Conservation (phyloP, 37 sponge, comb jelly and placozoan genomes). For the Ianthella basta region DNA sequence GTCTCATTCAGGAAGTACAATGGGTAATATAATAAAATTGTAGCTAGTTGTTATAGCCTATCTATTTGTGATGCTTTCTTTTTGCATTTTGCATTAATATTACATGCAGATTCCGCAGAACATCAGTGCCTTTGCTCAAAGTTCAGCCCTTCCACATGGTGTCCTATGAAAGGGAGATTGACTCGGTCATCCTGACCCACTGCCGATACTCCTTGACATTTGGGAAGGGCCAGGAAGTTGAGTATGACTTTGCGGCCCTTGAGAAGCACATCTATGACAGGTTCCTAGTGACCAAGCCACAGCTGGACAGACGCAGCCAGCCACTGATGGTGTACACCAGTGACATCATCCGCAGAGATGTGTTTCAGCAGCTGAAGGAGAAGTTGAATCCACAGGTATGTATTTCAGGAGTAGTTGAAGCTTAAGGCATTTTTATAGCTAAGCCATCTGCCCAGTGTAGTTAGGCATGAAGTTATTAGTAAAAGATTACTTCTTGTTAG, state of each 20-base stretch:
- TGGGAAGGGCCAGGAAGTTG: constrained; percentile 60
- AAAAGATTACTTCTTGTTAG: neutral
- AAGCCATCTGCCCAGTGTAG: too few species aligned
- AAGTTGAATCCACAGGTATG: constrained; percentile 47
- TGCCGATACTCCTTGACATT: constrained; percentile 68
- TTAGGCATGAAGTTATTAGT: too few species aligned
- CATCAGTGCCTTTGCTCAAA: constrained; percentile 51
- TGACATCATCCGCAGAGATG: constrained; percentile 43
- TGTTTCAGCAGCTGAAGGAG: constrained; percentile 43
- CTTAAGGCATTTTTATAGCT: neutral
- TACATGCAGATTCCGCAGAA: constrained; percentile 29
- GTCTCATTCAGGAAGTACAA: neutral
- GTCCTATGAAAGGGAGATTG: constrained; percentile 60
- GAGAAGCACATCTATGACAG: constrained; percentile 71
- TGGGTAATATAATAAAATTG: neutral
- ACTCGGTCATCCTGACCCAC: constrained; percentile 67
- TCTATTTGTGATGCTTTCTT: too few species aligned
- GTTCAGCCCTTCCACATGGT: constrained; percentile 59
- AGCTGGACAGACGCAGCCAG: constrained; percentile 54
- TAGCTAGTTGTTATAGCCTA: neutral
- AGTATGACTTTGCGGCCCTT: constrained; percentile 64
- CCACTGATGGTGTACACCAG: constrained; percentile 49
- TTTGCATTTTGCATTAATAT: too few species aligned
- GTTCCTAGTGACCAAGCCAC: constrained; percentile 69
- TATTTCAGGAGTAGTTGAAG: neutral